Conservation (phyloP, 2,888 invertebrate genomes). For the Dynastes tityus region DNA sequence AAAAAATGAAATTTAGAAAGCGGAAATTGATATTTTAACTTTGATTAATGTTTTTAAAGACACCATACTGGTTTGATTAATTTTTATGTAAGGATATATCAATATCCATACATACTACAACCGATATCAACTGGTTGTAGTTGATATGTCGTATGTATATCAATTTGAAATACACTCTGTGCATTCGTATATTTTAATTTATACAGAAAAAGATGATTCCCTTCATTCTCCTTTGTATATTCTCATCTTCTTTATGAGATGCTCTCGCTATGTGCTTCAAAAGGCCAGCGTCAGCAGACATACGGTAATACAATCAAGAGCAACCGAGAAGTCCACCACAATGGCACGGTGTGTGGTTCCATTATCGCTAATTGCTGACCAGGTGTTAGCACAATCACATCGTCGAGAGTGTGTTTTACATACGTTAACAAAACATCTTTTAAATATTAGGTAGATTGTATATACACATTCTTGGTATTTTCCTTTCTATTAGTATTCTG, state of each 20-base stretch:
- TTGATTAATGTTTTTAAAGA: too few species aligned
- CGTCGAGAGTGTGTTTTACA: conserved; percentile 41
- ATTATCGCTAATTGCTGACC: conserved; percentile 52
- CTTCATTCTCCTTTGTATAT: too few species aligned
- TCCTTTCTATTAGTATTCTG: background rate
- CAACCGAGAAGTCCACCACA: conserved; percentile 31
- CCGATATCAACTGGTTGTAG: too few species aligned
- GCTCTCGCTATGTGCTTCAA: background rate
- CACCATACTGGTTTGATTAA: too few species aligned
- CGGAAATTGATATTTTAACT: too few species aligned
- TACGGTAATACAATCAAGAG: background rate
- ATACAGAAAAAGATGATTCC: too few species aligned
- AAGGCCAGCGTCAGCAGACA: background rate
- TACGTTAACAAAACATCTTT: conserved; percentile 15
- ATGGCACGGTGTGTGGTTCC: conserved; percentile 52
- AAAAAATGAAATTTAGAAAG: background rate
- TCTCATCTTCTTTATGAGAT: background rate
- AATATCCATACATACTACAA: too few species aligned
- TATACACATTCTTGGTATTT: background rate
- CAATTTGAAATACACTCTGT: too few species aligned
- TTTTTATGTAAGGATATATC: too few species aligned
- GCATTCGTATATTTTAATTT: too few species aligned
- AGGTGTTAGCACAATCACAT: conserved; percentile 48
- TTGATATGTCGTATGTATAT: too few species aligned
- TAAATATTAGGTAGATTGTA: background rate